These are phyloP conservation scores for Graphium colonna DNA, from an alignment of 2,888 invertebrate genomes.

Conservation along the genomic window DNA sequence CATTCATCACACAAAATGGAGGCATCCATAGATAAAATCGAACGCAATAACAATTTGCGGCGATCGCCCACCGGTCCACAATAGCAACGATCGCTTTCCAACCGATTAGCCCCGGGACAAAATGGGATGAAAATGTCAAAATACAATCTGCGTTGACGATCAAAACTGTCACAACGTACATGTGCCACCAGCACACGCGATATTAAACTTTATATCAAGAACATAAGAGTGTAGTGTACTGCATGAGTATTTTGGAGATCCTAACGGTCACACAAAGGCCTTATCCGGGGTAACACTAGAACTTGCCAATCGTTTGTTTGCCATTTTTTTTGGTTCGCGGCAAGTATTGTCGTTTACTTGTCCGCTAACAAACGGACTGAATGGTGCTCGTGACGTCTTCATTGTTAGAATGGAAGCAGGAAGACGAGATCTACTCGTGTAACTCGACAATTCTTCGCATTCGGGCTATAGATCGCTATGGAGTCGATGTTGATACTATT, in stretches of 20 bases:
- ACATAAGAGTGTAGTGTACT: not conserved
- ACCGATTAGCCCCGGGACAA: slow-evolving; percentile 62
- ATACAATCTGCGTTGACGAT: slow-evolving; percentile 68
- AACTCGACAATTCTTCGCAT: slow-evolving; percentile 31
- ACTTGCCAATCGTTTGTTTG: slow-evolving; percentile 59
- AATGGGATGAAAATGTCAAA: slow-evolving; percentile 78
- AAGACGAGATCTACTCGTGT: slow-evolving; percentile 41
- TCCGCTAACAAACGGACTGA: slow-evolving; percentile 43
- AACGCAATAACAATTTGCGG: slow-evolving; percentile 33
- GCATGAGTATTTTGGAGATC: slow-evolving; percentile 14
- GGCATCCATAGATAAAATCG: slow-evolving; percentile 23
- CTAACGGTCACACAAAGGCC: slow-evolving; percentile 43
- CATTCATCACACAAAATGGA: slow-evolving; percentile 4
- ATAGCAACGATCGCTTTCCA: slow-evolving; percentile 39
- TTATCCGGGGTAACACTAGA: slow-evolving; percentile 64
- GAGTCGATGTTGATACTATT: slow-evolving; percentile 27
- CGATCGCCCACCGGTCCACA: slow-evolving; percentile 31
- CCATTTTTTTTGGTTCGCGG: slow-evolving; percentile 39
- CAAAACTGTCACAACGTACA: slow-evolving; percentile 37
- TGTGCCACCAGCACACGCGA: slow-evolving; percentile 9
- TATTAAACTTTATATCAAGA: slow-evolving; percentile 21
- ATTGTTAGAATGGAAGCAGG: slow-evolving; percentile 38
- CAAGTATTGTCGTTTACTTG: slow-evolving; percentile 45
- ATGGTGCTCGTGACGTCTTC: slow-evolving; percentile 38
- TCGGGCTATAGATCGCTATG: slow-evolving; percentile 29